These are phyloP conservation scores for Atractosteus spatula DNA, from an alignment of 2,113 vertebrate species.

Conservation along the genomic window DNA sequence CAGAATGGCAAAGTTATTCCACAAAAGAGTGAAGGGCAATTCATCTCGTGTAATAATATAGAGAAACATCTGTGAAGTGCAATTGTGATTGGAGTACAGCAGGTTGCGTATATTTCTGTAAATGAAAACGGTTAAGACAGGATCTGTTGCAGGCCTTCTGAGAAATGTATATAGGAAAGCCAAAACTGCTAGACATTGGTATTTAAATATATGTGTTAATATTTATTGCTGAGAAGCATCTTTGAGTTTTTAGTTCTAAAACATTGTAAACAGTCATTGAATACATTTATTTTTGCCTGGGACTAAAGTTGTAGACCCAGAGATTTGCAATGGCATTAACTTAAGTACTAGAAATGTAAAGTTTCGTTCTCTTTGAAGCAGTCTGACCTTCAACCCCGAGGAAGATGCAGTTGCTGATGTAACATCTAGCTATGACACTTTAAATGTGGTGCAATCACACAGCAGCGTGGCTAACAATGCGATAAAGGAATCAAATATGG, in stretches of 20 bases:
- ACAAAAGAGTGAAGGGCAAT: neutral
- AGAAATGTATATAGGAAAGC: neutral
- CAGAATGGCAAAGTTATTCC: neutral
- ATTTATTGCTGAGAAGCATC: neutral
- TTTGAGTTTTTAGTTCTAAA: neutral
- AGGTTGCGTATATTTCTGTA: neutral
- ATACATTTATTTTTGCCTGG: too few species aligned
- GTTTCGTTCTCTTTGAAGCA: too few species aligned
- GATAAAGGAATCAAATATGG: too few species aligned
- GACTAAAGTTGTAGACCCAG: neutral
- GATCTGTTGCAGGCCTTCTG: neutral
- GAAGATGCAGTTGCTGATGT: too few species aligned
- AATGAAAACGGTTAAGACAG: neutral
- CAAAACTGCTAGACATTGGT: neutral
- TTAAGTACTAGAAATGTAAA: too few species aligned
- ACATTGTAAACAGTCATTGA: too few species aligned
- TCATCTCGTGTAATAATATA: neutral
- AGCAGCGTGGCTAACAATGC: too few species aligned
- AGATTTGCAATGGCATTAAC: neutral
- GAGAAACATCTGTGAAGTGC: neutral
- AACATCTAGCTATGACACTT: too few species aligned
- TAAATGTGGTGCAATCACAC: too few species aligned
- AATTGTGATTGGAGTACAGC: neutral
- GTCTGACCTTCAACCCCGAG: too few species aligned
- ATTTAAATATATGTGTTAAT: constrained; percentile 5